phyloP scores from a whole-genome alignment of 2,888 invertebrate species.

The Patella ulyssiponensis region DNA sequence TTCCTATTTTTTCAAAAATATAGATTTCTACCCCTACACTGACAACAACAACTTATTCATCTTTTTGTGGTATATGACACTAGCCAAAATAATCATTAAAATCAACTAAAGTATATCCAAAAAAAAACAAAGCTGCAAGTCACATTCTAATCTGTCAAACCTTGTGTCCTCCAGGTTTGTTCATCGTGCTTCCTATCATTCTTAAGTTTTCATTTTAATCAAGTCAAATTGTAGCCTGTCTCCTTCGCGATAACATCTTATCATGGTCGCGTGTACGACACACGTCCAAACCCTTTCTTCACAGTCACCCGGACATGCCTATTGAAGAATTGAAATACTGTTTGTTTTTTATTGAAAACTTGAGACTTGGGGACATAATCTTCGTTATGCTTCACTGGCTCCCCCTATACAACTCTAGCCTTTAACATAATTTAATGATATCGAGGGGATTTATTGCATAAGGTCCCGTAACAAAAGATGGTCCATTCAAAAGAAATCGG shows the following conservation, averaged over 20 bases:
- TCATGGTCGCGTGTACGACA: constrained; percentile 6
- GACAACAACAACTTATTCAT: no score
- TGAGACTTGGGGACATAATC: constrained; percentile 1
- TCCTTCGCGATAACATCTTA: constrained; percentile 7
- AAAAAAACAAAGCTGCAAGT: no score
- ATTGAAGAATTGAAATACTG: constrained; percentile 1
- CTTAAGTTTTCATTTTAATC: not conserved
- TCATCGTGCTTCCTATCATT: not conserved
- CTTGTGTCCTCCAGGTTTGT: not conserved
- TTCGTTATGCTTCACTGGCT: constrained; percentile 6
- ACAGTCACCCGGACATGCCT: not conserved
- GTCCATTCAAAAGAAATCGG: no score
- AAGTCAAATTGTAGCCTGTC: constrained; percentile 5
- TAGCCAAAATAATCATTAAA: no score
- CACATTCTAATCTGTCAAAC: not conserved
- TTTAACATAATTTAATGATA: no score
- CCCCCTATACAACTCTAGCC: not conserved
- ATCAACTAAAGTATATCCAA: no score
- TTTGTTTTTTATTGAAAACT: constrained; percentile 7
- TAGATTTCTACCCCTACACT: no score
- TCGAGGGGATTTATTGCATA: no score
- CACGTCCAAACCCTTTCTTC: not conserved
- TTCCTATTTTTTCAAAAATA: no score
- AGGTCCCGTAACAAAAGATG: no score
- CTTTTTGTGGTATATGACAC: no score